Base-by-base conservation (phyloP, 2,113 vertebrate genomes). In the Phaethornis superciliosus region DNA sequence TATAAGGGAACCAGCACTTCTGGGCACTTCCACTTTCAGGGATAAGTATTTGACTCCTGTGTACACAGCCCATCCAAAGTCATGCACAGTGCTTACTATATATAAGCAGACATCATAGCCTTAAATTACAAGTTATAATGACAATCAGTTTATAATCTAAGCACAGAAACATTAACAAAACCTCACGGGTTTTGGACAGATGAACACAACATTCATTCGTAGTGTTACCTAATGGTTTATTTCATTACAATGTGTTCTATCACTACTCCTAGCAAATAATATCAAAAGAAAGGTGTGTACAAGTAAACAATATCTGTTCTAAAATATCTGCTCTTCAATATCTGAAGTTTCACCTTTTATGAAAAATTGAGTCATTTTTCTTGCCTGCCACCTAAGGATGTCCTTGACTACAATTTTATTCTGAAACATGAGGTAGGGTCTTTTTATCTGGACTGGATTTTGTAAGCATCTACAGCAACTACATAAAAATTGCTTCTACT, bases 81-180 rank as follows among this genome's bases (percentile, higher is more conserved):
- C 12, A 74, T 14, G 76, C 28, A 40, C 1, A 8, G 42, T 16
- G 27, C 5, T 16, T 9, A n/a, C 19, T 46, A 26, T 12, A 26
- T 7, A 46, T 1, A 0, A 74, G 15, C 7, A 72, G 1, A 30
- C 4, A 14, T 10, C 23, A 56, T 23, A 54, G 1, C 17, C 20
- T 74, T 40, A 47, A 46, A 19, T 37, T 58, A 35, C 2, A 55
- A 58, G 7, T 35, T 54, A 32, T 4, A 27, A 30, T 11, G 7
- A 23, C 58, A 82, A 10, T 5, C 13, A 40, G 58, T 6, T 32
- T 70, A 12, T 4, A 58, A 6, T 5, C 12, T 52, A 33, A 60
- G 27, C 16, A 22, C 5, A 44, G 27, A 56, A 89, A 59, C 2
- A 16, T 14, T 9, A 40, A 55, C 28, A 12, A 70, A 87, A 56